phyloP scores from a whole-genome alignment of 2,888 invertebrate genomes.

The Thymelicus sylvestris region DNA sequence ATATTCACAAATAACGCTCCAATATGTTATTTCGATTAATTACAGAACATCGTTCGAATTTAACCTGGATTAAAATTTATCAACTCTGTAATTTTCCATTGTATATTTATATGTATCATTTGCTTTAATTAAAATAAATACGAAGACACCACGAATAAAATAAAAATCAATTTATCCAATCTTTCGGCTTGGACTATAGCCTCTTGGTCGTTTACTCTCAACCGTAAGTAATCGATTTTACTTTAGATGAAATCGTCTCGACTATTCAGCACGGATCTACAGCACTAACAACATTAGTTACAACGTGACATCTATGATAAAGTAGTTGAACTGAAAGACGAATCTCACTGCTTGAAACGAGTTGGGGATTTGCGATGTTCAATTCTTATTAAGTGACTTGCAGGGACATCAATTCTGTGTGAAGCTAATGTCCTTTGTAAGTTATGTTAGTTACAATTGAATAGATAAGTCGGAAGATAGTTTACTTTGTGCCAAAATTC shows the following conservation, averaged over 20 bases:
- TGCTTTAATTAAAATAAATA: no score
- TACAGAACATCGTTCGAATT: no score
- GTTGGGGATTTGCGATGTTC: conserved; percentile 40
- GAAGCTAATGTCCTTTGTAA: conserved; percentile 16
- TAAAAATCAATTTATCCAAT: background rate
- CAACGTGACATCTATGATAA: conserved; percentile 39
- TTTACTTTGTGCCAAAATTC: background rate
- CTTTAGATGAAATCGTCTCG: background rate
- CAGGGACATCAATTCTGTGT: conserved; percentile 15
- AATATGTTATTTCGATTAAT: no score
- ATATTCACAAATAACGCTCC: no score
- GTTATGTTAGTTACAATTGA: conserved; percentile 2
- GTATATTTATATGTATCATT: no score
- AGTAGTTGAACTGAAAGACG: conserved; percentile 38
- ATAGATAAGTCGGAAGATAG: background rate
- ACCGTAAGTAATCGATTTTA: no score
- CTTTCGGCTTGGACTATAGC: no score
- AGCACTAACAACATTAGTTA: conserved; percentile 13
- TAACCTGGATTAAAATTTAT: no score
- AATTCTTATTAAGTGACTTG: conserved; percentile 34
- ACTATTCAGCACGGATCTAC: background rate
- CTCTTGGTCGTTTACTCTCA: no score
- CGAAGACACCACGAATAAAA: no score
- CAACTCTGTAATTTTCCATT: no score
- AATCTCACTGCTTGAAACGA: conserved; percentile 38